phyloP scores from a whole-genome alignment of 2,797 vertebrate genomes.

The Columba guinea region DNA sequence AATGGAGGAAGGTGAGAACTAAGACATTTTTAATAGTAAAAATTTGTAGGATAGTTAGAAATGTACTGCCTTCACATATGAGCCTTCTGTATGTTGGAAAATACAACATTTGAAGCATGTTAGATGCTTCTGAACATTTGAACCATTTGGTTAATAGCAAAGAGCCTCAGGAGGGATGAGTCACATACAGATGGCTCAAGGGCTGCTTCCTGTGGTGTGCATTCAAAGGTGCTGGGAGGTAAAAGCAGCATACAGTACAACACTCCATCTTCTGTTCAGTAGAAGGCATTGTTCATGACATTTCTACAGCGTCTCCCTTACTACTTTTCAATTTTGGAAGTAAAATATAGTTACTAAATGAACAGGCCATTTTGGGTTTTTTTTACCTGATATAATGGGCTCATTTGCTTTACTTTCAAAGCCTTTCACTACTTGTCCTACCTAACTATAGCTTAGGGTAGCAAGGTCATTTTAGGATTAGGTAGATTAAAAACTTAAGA shows the following conservation, averaged over 20 bases:
- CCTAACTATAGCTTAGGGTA: neutral
- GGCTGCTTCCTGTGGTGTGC: neutral
- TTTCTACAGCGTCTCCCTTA: neutral
- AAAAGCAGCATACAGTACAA: neutral
- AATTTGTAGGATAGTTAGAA: neutral
- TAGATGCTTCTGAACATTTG: neutral
- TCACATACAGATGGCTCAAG: neutral
- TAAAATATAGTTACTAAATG: neutral
- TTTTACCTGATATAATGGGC: neutral
- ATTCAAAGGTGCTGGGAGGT: neutral
- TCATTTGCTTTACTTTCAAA: neutral
- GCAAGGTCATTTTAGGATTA: neutral
- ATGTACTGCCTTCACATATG: neutral
- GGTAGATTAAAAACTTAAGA: neutral
- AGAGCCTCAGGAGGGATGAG: neutral
- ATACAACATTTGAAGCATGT: neutral
- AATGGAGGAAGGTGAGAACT: slow-evolving; percentile 90
- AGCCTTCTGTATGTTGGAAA: neutral
- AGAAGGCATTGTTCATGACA: neutral
- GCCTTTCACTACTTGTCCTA: neutral
- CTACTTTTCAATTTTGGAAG: neutral
- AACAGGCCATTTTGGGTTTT: neutral
- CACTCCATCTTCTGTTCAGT: fast-evolving
- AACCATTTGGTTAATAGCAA: neutral
- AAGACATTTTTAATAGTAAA: neutral